Base-by-base conservation (phyloP, 2,797 vertebrate species). In the Botia almorhae region DNA sequence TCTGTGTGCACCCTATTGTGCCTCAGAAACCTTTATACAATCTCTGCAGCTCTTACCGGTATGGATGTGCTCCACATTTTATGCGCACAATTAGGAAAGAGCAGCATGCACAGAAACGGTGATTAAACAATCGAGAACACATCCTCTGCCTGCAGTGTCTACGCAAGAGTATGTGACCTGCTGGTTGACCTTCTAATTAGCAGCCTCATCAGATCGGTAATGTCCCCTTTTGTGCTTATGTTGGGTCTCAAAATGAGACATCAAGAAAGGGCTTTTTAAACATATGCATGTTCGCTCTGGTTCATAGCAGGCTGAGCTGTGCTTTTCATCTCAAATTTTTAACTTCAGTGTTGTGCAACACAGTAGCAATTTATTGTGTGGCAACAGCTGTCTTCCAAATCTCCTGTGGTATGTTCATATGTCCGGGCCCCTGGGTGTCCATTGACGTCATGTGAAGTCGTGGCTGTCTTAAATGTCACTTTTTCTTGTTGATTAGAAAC, bases 51-150 rank as follows among this genome's bases (percentile, higher is more conserved):
- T 78, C 61, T 80, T 68, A 73, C 78, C 26, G 61, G 60, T 80
- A 68, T 80, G 78, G 70, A 80, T 80, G 78, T 80, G 78, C 70
- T 74, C 51, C 61, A 56, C 61, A 56, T 80, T 80, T 75, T 64
- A 75, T 78, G 83, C 84, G 83, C 85, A 87, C 88, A 86, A 76
- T 80, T 83, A 87, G 86, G 78, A 91, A 87, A 79, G 85, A 71
- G 74, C 83, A 81, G 68, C 74, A 72, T 67, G 46, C 82, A 63
- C 81, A 19, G 65, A 84, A 83, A 74, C 33, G 76, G 58, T 84
- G 85, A 89, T 88, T 88, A 86, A 80, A 86, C 67, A 78, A 29
- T 86, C 65, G 82, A 70, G 81, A 77, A 79, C 76, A 83, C 51
- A 83, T 83, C 81, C 76, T 79, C 56, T 51, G 33, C 56, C 55